Evolutionary conservation across 2,113 vertebrate genomes (phyloP), one percentile per base, ranked within the genome.

Genomic region (Origma solitaria): DNA sequence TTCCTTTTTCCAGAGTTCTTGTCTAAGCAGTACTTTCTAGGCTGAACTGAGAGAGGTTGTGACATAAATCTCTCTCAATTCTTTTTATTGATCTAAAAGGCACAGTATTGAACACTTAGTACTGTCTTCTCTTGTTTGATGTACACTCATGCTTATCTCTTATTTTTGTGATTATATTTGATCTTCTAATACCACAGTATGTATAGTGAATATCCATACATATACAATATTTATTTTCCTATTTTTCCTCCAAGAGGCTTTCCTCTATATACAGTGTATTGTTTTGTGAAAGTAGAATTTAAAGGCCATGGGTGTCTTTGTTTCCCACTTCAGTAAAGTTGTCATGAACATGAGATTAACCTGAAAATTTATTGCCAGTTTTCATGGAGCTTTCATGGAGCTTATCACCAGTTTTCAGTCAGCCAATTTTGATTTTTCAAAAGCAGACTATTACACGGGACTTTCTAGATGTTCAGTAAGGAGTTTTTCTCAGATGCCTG

Each of bases 111-210:
- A 85, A 31, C 37, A 21, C 24, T 30, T 56, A 30, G 35, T 21
- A 35, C 24, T 66, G 42, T 24, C 10, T 23, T 66, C 35, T 50
- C 2, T 35, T 35, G 16, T 57, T 66, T 66, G n/a, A 42, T 42
- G 7, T 17, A 35, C n/a, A 57, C 0, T 0, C 6, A 40, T 21
- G 40, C 19, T 56, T 54, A 54, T 6, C 12, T 47, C 20, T 42
- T 42, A 31, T 22, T 76, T 66, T 42, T 24, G 4, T 75, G n/a
- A n/a, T 30, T 49, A 11, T 40, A 16, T 49, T 30, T 49, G 35
- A 35, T 57, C 57, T 61, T 71, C 50, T 49, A 49, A 30, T 35
- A 30, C 35, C 50, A 24, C 42, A 30, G 19, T 40, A 24, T 65
- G 15, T 30, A n/a, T 30, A 28, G 38, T 11, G 60, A 65, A 35